Conservation (phyloP, 2,113 vertebrate species). For the Mormoops blainvillei region DNA sequence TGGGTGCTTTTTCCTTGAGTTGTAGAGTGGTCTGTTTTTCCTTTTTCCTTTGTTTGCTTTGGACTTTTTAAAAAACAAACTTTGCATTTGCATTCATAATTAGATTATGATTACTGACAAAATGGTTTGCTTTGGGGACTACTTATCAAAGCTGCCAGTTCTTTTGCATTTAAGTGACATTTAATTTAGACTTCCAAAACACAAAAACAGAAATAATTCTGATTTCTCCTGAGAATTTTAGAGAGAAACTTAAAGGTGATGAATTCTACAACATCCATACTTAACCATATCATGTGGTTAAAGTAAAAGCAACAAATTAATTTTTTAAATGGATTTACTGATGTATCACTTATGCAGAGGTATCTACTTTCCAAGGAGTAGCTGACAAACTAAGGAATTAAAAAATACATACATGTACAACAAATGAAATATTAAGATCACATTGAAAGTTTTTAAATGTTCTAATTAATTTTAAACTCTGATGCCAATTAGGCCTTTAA, state of each 20-base stretch:
- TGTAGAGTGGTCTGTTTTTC: background rate
- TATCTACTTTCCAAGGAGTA: conserved; percentile 26
- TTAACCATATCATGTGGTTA: conserved; percentile 58
- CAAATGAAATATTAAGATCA: background rate
- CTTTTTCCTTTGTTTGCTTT: conserved; percentile 13
- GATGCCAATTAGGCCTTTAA: background rate
- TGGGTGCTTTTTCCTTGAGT: background rate
- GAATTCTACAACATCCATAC: conserved; percentile 26
- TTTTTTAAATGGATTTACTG: background rate
- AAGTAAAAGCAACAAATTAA: background rate
- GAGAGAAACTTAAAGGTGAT: conserved; percentile 62
- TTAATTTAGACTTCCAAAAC: conserved; percentile 67
- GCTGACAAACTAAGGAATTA: background rate
- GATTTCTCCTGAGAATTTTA: conserved; percentile 65
- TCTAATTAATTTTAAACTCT: background rate
- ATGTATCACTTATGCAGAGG: background rate
- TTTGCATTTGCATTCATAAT: conserved; percentile 70
- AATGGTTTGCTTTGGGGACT: conserved; percentile 71
- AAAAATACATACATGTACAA: background rate
- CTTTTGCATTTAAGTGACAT: conserved; percentile 65
- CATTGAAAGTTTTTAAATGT: background rate
- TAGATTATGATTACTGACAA: conserved; percentile 72
- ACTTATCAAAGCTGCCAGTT: conserved; percentile 74
- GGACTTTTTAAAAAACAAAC: conserved; percentile 28
- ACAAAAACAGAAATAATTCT: conserved; percentile 66